Evolutionary conservation across 2,797 vertebrate genomes (phyloP), one percentile per base, ranked within the genome.

Genomic region (Anolis apletophallus): DNA sequence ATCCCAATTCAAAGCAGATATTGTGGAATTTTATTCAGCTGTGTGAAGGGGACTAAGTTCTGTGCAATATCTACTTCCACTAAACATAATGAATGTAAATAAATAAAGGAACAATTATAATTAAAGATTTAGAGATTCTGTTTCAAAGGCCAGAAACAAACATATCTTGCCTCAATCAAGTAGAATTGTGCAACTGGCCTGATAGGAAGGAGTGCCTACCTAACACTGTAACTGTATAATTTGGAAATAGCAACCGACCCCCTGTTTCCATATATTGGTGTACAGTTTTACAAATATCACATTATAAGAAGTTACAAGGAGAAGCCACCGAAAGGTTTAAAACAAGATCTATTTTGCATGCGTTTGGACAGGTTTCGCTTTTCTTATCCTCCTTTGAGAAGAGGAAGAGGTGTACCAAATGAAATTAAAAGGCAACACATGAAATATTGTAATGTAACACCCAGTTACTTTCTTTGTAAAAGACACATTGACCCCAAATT

Each of bases 61-160:
- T 92, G 90, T 91, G 87, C 87, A 92, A 88, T 92, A 94, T 88
- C 94, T 93, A 90, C 92, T 90, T 93, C 94, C 91, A 87, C 89
- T 93, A 93, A 91, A 92, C 90, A 95, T 93, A 95, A 95, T 93
- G 93, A 93, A 94, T 93, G 92, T 94, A 91, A 72, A 55, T 82
- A 34, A 77, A 34, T 68, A 69, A 71, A 87, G 36, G 3, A 40
- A 1, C 54, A 83, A 4, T 91, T 86, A 83, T 61, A 91, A 90
- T 67, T 91, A 87, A 90, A 93, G 84, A 92, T 88, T 57, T 91
- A 93, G 89, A 26, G 16, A 85, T 92, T 92, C 87, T 92, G 55
- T 23, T 36, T 87, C 80, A 88, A 92, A 93, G 91, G 85, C 89
- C 90, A 90, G 81, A 82, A 16, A 87, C 76, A 86, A 78, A 88